Evolutionary conservation across 2,888 invertebrate genomes (phyloP), one percentile per base, ranked within the genome.

Genomic region (Stenodera caucasica): DNA sequence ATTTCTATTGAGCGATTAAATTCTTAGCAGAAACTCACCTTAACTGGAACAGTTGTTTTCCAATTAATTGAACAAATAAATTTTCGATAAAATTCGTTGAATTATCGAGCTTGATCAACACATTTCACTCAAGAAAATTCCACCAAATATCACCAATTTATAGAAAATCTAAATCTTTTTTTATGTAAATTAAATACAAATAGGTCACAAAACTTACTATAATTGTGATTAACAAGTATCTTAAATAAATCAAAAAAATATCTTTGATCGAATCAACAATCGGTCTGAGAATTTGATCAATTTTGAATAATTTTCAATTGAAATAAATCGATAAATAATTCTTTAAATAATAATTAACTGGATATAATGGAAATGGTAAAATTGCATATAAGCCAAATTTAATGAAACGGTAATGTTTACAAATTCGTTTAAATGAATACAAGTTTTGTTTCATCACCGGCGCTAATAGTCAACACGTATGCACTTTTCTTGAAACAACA

Each of bases 61-160:
- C 63, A 63, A 65, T 65, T 4, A 26, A 26, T 26, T 5, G 26
- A 5, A 7, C 4, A 26, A 26, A 26, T 26, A 26, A 26, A 26
- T 26, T 4, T 26, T 26, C 5, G 26, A 26, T 26, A 2, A 26
- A 26, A 26, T 26, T 26, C 26, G 26, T 4, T 26, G 5, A 26
- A 26, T 26, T 26, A 26, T 26, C n/a, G n/a, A n/a, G n/a, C n/a
- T n/a, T 60, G 62, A 58, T 70, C 66, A 69, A 63, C 66, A 67
- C 71, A 71, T 70, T 69, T 71, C 71, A 70, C 68, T 61, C 62
- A 64, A 61, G 65, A 58, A 61, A 57, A 62, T 59, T n/a, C n/a
- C 57, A 55, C 2, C 63, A 7, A 26, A 26, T 26, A 26, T 26
- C 26, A 26, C 26, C 8, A 30, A 64, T 60, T 63, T 63, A 40